phyloP scores from a whole-genome alignment of 2,888 invertebrate species.

The Nephrocerus scutellatus region DNA sequence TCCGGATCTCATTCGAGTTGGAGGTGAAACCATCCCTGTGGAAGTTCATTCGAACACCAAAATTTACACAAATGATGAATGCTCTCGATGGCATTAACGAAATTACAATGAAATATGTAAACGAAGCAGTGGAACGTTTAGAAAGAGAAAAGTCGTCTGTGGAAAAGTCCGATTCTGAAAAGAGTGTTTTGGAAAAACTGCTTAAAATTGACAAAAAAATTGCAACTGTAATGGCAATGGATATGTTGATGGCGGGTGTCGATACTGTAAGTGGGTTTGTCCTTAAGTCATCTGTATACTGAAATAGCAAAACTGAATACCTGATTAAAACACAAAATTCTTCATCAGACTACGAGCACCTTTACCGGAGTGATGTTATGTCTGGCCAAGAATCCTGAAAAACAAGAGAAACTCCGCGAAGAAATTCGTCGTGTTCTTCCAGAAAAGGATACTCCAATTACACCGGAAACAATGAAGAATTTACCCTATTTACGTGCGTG shows the following conservation, averaged over 20 bases:
- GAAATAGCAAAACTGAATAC: not conserved
- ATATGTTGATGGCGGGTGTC: slow-evolving; percentile 64
- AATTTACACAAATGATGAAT: slow-evolving; percentile 28
- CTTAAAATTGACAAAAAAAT: slow-evolving; percentile 55
- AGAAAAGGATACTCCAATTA: slow-evolving; percentile 45
- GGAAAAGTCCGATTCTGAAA: slow-evolving; percentile 32
- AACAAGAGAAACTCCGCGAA: slow-evolving; percentile 57
- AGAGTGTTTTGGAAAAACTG: slow-evolving; percentile 59
- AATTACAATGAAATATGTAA: slow-evolving; percentile 35
- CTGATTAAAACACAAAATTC: not conserved
- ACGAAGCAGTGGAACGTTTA: slow-evolving; percentile 36
- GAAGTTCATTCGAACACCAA: slow-evolving; percentile 27
- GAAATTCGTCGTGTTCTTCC: slow-evolving; percentile 51
- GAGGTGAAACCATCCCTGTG: slow-evolving; percentile 33
- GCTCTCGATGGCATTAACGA: slow-evolving; percentile 29
- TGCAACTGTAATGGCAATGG: slow-evolving; percentile 61
- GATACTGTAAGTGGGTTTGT: slow-evolving; percentile 63
- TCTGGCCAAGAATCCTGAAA: slow-evolving; percentile 57
- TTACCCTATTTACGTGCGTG: slow-evolving; percentile 63
- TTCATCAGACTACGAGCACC: slow-evolving; percentile 36
- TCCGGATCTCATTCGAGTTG: slow-evolving; percentile 22
- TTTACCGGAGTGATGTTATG: slow-evolving; percentile 28
- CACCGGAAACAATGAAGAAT: slow-evolving; percentile 46
- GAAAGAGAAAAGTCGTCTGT: too few species aligned
- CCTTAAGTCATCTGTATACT: not conserved